A percentile compares a stretch with the other conserved stretches of the same genome.
Conservation (phyloP, 2,797 vertebrate species). For the Todus mexicanus region DNA sequence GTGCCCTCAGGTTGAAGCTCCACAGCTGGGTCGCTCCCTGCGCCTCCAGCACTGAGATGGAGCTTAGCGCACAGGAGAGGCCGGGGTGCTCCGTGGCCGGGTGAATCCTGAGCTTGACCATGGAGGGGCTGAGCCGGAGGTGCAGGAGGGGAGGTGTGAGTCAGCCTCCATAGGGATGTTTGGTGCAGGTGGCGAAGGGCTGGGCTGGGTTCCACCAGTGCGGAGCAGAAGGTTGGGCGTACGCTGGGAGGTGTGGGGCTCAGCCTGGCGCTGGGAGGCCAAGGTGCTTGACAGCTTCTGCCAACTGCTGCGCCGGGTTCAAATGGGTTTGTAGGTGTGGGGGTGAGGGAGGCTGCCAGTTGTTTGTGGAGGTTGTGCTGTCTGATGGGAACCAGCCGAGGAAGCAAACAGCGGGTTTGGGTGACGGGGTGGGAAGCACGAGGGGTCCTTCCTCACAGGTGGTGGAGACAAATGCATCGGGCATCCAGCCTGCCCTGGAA, state of each 20-base stretch:
- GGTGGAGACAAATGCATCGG: rapidly evolving
- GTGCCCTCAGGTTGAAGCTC: background rate
- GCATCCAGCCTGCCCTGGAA: background rate
- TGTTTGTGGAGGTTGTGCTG: background rate
- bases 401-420: rapidly evolving
- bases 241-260: too few species aligned
- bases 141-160: background rate
- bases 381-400: background rate
- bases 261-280: too few species aligned
- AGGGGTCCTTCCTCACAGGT: background rate
- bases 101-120: background rate
- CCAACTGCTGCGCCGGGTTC: too few species aligned
- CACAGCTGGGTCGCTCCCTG: background rate
- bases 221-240: background rate
- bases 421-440: rapidly evolving
- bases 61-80: background rate
- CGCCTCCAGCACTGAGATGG: background rate
- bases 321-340: too few species aligned
- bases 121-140: background rate
- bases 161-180: background rate
- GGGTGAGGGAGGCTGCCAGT: too few species aligned
- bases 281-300: background rate
- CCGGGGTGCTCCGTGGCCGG: background rate
- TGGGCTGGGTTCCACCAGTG: rapidly evolving
- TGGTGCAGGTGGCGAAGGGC: background rate